Evolutionary conservation across 1,140 invertebrate species (phyloP).

Genomic region (Ips nitidus): DNA sequence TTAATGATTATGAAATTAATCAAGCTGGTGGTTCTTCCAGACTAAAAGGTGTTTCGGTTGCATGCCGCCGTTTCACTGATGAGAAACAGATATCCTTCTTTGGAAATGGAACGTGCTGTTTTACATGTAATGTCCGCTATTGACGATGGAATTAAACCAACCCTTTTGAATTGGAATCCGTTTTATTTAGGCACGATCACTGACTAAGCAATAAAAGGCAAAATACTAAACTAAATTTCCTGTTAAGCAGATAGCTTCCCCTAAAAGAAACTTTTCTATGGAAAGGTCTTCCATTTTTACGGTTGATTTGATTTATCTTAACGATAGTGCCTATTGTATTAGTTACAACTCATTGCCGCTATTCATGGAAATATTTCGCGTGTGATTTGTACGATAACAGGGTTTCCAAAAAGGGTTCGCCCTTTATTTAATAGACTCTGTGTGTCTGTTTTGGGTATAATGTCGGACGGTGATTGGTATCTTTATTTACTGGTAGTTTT

Average conservation of each 20-base stretch:
- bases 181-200: no score
- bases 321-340: slow-evolving; percentile 40
- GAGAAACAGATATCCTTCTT: slow-evolving; percentile 6
- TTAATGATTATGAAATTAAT: slow-evolving; percentile 36
- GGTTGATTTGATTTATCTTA: slow-evolving; percentile 40
- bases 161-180: no score
- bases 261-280: slow-evolving; percentile 7
- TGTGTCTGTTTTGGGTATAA: slow-evolving; percentile 3
- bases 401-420: slow-evolving; percentile 16
- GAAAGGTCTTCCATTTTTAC: slow-evolving; percentile 35
- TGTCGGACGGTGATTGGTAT: background rate
- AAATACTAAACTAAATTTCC: slow-evolving; percentile 3
- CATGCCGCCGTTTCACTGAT: slow-evolving; percentile 3
- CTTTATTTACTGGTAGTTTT: background rate
- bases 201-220: no score
- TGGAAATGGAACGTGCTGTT: background rate
- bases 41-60: background rate
- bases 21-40: slow-evolving; percentile 2
- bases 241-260: slow-evolving; percentile 4
- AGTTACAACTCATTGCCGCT: slow-evolving; percentile 39
- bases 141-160: no score
- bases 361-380: slow-evolving; percentile 37
- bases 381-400: slow-evolving; percentile 36
- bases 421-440: slow-evolving; percentile 21
- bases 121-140: no score